Percentiles rank a stretch among this genome's conserved stretches.
These are phyloP conservation scores for Miichthys miiuy DNA, from an alignment of 2,797 vertebrate species.

Conservation along the genomic window DNA sequence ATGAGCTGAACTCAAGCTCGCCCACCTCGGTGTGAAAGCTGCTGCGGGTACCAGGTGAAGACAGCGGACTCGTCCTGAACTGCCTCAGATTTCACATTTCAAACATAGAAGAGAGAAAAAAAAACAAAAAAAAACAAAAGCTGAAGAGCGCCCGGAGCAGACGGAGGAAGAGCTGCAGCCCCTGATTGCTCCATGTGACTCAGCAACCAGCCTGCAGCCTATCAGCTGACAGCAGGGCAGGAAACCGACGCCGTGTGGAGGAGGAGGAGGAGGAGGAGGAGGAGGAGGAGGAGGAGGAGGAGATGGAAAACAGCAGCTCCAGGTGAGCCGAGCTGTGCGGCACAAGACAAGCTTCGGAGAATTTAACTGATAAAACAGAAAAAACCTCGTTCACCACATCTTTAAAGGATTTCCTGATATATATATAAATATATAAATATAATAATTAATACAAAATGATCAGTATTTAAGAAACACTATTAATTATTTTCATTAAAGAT, in stretches of 20 bases:
- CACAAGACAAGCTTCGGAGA: neutral
- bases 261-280: neutral
- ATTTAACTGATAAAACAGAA: neutral
- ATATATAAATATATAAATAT: too few relatives aligned
- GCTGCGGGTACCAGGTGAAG: constrained; percentile 35
- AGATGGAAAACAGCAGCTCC: constrained; percentile 32
- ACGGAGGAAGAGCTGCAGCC: constrained; percentile 30
- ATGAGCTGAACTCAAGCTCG: constrained; percentile 5
- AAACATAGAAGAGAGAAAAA: neutral
- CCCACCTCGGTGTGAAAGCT: constrained; percentile 36
- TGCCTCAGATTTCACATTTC: constrained; percentile 42
- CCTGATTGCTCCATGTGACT: constrained; percentile 64
- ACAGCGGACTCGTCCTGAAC: constrained; percentile 27
- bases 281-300: neutral
- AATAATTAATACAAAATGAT: too few relatives aligned
- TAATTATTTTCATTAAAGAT: neutral
- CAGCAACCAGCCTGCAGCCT: constrained; percentile 65
- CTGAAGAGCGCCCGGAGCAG: neutral
- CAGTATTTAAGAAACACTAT: too few relatives aligned
- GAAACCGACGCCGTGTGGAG: constrained; percentile 30
- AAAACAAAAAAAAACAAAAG: constrained; percentile 3
- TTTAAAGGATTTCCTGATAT: neutral
- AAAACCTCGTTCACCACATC: neutral
- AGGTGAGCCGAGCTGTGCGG: constrained; percentile 33
- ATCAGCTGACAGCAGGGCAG: constrained; percentile 68